Evolutionary conservation across 2,113 vertebrate species (phyloP).

Genomic region (Leucopsar rothschildi): DNA sequence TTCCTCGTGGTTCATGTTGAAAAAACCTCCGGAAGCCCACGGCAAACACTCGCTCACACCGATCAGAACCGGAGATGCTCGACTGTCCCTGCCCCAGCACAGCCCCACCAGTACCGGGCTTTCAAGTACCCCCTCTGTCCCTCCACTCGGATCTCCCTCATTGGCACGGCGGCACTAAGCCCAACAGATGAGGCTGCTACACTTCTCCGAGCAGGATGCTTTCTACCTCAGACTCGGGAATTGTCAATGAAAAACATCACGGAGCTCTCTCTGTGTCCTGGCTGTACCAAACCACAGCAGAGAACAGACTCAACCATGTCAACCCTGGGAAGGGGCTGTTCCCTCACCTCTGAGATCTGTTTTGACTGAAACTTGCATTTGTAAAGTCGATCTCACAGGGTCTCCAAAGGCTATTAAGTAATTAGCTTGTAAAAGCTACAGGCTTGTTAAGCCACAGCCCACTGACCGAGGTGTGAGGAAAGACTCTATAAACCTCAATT

Average conservation of each 20-base stretch:
- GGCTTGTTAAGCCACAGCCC: not conserved
- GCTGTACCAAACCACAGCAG: not conserved
- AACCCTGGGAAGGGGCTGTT: not conserved
- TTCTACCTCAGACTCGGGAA: not conserved
- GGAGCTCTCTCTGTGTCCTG: not conserved
- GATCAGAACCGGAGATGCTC: rapidly evolving
- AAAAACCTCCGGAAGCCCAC: rapidly evolving
- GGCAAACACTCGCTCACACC: not conserved
- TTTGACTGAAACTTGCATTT: not conserved
- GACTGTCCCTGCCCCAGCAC: not conserved
- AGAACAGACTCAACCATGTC: not conserved
- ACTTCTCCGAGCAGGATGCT: not conserved
- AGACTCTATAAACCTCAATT: not conserved
- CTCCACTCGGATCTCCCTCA: rapidly evolving
- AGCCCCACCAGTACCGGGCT: rapidly evolving
- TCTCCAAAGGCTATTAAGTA: not conserved
- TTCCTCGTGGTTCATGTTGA: not conserved
- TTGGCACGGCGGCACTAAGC: rapidly evolving
- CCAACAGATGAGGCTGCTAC: not conserved
- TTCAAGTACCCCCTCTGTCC: not conserved
- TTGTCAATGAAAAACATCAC: rapidly evolving
- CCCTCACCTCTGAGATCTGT: not conserved
- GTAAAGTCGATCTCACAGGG: not conserved
- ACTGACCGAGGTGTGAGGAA: not conserved
- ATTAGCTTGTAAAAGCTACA: not conserved